Evolutionary conservation across 2,797 vertebrate genomes (phyloP), one percentile per base, ranked within the genome.

Genomic region (Aulostomus chinensis): DNA sequence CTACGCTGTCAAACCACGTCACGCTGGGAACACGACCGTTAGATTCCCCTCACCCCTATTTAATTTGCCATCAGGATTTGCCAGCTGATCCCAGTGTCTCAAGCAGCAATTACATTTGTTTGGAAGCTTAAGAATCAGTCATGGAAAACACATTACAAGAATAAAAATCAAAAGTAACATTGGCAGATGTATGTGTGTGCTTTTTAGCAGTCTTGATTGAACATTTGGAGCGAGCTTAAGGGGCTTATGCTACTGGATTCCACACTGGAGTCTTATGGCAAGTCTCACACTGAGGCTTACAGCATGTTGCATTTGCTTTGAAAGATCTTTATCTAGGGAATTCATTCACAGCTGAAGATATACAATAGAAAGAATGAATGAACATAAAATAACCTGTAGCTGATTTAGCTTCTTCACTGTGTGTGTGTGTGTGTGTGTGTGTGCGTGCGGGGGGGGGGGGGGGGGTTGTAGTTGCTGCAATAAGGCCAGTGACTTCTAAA

Each of bases 31-130:
- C 35, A 10, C 30, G 46, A 8, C 7, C 2, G n/a, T n/a, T n/a
- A n/a, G n/a, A n/a, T n/a, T n/a, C n/a, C n/a, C 42, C 53, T 74
- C 37, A 58, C 66, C 46, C 73, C 36, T 52, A 34, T 77, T 73
- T 71, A 59, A 66, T 78, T 72, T 73, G 9, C 48, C 46, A 40
- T 73, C 48, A 61, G 54, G 53, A 40, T 62, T 57, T 73, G 8
- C 41, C 43, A 45, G 49, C 56, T 54, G 47, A 71, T 63, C 42
- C 20, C 6, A 3, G 18, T 12, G 26, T 58, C 34, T 57, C 20
- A 4, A 42, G 50, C 63, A 51, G 41, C 63, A 49, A 47, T 68
- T 68, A 40, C 52, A 64, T 58, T 49, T 75, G 52, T 60, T 68
- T 62, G 38, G 36, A 58, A 47, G 37, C 62, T 72, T 58, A 62